Conservation (phyloP, 2,797 vertebrate genomes). For the Cacajao melanocephalus region DNA sequence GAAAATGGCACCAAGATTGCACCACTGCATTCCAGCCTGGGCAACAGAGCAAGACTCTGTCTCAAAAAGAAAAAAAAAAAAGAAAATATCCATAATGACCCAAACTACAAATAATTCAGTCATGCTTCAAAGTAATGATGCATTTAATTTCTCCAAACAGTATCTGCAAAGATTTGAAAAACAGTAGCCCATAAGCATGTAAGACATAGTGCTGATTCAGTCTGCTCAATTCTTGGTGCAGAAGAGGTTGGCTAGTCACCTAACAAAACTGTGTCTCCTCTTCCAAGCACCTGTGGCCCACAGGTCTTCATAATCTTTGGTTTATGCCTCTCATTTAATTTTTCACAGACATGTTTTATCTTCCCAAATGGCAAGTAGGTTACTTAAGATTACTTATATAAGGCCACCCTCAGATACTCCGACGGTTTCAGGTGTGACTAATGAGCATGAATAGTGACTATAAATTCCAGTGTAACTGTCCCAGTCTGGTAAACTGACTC, state of each 20-base stretch:
- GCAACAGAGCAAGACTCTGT: neutral
- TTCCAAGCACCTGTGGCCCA: neutral
- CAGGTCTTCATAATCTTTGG: no score
- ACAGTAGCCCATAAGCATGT: neutral
- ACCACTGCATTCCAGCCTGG: neutral
- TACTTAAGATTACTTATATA: neutral
- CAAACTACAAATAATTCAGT: neutral
- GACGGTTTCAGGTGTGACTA: neutral
- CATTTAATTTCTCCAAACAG: neutral
- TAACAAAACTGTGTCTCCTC: neutral
- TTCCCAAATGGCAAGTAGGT: neutral
- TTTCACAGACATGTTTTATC: neutral
- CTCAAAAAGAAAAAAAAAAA: neutral
- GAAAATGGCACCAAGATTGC: neutral
- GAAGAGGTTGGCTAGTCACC: neutral
- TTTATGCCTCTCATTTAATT: neutral
- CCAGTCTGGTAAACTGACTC: neutral
- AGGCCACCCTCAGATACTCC: neutral
- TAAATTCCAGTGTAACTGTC: neutral
- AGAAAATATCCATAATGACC: neutral
- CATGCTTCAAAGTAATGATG: neutral
- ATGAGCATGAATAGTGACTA: neutral
- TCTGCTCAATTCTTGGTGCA: neutral
- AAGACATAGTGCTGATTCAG: neutral
- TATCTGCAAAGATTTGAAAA: neutral